A percentile compares a stretch with the other conserved stretches of the same genome.
Evolutionary conservation across 2,888 invertebrate genomes (phyloP).

Genomic region (Trissolcus brochymenae): DNA sequence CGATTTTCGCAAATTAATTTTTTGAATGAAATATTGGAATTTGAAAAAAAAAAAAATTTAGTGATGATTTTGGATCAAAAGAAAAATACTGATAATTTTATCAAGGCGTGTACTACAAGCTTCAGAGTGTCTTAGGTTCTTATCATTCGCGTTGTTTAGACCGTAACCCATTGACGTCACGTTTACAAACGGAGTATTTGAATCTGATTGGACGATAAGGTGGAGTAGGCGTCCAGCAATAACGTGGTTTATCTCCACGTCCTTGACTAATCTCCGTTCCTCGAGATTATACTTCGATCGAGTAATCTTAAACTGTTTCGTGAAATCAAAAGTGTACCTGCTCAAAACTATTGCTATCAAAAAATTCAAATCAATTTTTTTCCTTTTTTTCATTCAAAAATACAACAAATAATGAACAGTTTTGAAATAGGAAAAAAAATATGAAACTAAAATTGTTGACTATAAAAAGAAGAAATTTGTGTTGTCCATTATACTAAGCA

Average conservation of each 20-base stretch:
- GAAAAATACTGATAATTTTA: constrained; percentile 40
- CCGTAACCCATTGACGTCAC: constrained; percentile 57
- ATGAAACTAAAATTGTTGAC: too few relatives aligned
- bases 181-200: constrained; percentile 28
- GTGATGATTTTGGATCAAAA: constrained; percentile 11
- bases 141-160: constrained; percentile 52
- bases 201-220: constrained; percentile 59
- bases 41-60: too few relatives aligned
- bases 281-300: constrained; percentile 69
- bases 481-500: neutral
- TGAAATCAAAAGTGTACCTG: constrained; percentile 9
- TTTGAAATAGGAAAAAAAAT: too few relatives aligned
- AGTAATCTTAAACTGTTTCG: constrained; percentile 39
- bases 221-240: constrained; percentile 65
- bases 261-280: constrained; percentile 75
- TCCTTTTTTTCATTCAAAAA: too few relatives aligned
- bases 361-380: too few relatives aligned
- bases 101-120: constrained; percentile 29
- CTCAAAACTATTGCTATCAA: too few relatives aligned
- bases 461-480: too few relatives aligned
- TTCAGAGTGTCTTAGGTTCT: constrained; percentile 55
- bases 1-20: too few relatives aligned
- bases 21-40: too few relatives aligned
- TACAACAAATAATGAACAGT: too few relatives aligned
- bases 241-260: constrained; percentile 72